These are phyloP conservation scores for Ptychoptera contaminata DNA, from an alignment of 2,888 invertebrate species.

Conservation along the genomic window DNA sequence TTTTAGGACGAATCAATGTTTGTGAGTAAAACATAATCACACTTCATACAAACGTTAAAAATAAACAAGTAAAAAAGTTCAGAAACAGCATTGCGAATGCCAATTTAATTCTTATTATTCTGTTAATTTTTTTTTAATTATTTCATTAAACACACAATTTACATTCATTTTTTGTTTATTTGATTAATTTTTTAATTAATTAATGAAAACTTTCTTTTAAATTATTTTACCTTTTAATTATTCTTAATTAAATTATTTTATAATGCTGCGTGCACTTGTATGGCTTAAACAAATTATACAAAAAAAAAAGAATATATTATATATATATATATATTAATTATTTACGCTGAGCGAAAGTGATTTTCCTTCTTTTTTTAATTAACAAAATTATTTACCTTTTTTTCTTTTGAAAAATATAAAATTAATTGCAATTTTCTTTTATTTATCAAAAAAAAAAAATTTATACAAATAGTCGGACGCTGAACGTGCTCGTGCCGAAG, in stretches of 20 bases:
- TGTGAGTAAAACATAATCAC: conserved; percentile 22
- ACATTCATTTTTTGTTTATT: conserved; percentile 5
- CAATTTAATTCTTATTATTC: background rate
- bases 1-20: conserved; percentile 32
- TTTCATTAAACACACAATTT: conserved; percentile 2
- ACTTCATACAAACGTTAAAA: too few species aligned
- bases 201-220: conserved; percentile 7
- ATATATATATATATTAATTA: too few species aligned
- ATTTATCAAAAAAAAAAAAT: background rate
- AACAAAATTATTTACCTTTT: background rate
- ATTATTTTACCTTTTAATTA: conserved; percentile 10
- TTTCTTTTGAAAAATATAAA: background rate
- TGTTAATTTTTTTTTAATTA: background rate
- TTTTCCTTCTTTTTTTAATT: background rate
- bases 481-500: conserved; percentile 70
- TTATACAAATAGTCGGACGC: conserved; percentile 45
- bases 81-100: too few species aligned
- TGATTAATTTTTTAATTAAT: conserved; percentile 10
- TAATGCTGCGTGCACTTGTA: background rate
- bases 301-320: too few species aligned
- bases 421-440: background rate
- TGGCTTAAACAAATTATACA: background rate
- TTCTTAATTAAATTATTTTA: conserved; percentile 16
- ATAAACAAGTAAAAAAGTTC: too few species aligned
- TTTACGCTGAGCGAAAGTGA: background rate